phyloP scores from a whole-genome alignment of 2,113 vertebrate species.

The Cyanoderma ruficeps region DNA sequence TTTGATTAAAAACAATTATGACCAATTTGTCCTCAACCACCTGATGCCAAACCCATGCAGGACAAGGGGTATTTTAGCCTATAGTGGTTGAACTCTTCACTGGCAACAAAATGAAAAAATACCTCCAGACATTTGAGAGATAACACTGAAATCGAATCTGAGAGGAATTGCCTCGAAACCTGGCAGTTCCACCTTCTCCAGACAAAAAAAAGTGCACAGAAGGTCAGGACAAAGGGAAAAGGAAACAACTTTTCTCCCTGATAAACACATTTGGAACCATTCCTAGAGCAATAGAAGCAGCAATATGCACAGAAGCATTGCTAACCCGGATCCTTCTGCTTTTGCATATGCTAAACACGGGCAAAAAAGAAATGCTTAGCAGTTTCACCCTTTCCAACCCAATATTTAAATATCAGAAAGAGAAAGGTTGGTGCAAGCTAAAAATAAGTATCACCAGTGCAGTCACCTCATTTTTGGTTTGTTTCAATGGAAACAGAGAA shows the following conservation, averaged over 20 bases:
- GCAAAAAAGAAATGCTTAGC: neutral
- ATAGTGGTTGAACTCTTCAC: neutral
- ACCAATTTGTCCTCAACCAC: neutral
- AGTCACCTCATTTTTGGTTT: neutral
- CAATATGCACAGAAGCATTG: neutral
- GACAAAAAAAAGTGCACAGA: neutral
- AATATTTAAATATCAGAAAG: neutral
- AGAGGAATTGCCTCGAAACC: neutral
- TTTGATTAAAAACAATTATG: neutral
- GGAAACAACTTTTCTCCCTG: neutral
- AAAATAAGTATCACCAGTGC: neutral
- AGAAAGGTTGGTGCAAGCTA: neutral
- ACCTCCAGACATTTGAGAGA: neutral
- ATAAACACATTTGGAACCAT: neutral
- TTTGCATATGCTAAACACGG: neutral
- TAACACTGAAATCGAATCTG: neutral
- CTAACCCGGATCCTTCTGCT: conserved; percentile 13
- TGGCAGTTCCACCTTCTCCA: neutral
- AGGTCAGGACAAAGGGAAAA: neutral
- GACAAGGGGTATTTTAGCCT: neutral
- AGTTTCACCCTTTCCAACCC: neutral
- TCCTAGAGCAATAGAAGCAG: neutral
- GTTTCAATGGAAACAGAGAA: neutral
- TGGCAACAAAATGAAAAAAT: neutral
- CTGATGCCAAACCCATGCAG: neutral